Conservation (phyloP, 2,113 vertebrate genomes). For the Grammomys dolichurus region DNA sequence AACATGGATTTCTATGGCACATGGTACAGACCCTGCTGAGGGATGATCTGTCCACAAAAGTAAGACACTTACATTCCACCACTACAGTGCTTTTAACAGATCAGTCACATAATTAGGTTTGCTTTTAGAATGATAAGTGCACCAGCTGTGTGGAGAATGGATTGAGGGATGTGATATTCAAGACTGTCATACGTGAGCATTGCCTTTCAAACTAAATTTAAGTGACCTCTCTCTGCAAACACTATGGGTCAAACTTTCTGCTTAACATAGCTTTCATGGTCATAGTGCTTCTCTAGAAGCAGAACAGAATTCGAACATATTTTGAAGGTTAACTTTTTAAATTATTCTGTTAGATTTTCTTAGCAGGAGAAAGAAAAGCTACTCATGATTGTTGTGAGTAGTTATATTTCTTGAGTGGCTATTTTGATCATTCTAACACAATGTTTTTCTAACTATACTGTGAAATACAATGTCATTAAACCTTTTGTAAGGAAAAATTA, state of each 20-base stretch:
- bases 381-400: conserved; percentile 61
- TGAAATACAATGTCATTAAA: conserved; percentile 52
- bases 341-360: conserved; percentile 78
- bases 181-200: not conserved
- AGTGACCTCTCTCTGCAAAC: conserved; percentile 70
- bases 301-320: conserved; percentile 71
- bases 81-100: conserved; percentile 50
- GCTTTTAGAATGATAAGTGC: conserved; percentile 55
- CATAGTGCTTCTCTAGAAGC: conserved; percentile 70
- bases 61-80: not conserved
- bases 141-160: conserved; percentile 55
- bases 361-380: conserved; percentile 64
- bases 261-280: conserved; percentile 64
- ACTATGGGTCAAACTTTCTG: conserved; percentile 65
- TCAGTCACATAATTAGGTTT: conserved; percentile 51
- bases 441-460: conserved; percentile 69
- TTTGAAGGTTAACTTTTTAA: conserved; percentile 75
- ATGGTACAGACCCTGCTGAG: not conserved
- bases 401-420: conserved; percentile 65
- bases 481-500: conserved; percentile 29
- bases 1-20: conserved; percentile 14
- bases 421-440: conserved; percentile 70
- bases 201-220: conserved; percentile 72
- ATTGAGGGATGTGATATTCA: conserved; percentile 16
- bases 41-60: not conserved